These are phyloP conservation scores for Phlogophora meticulosa DNA, from an alignment of 2,888 invertebrate genomes.

Conservation along the genomic window DNA sequence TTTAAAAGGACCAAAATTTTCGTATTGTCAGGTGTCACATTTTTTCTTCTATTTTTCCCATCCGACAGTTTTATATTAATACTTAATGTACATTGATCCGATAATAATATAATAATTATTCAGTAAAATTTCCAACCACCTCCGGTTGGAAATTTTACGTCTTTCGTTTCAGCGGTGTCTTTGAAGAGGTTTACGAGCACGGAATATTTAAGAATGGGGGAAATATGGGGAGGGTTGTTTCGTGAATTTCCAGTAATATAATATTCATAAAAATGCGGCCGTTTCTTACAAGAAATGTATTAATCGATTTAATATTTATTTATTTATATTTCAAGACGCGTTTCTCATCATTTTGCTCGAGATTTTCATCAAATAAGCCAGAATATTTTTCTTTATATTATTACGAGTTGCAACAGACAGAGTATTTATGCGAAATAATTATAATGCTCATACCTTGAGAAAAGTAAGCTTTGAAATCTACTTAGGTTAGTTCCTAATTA, in stretches of 20 bases:
- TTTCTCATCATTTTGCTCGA: neutral
- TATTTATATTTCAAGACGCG: neutral
- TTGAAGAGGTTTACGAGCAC: constrained; percentile 44
- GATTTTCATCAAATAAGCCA: too few species aligned
- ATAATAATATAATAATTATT: constrained; percentile 41
- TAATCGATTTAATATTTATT: constrained; percentile 14
- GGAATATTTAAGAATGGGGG: constrained; percentile 44
- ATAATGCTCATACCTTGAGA: constrained; percentile 8
- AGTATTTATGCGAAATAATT: constrained; percentile 3
- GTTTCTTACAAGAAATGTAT: constrained; percentile 18
- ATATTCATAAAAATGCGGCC: constrained; percentile 26
- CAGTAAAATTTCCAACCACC: too few species aligned
- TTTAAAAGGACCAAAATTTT: too few species aligned
- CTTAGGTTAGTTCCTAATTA: constrained; percentile 54
- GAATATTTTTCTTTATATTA: neutral
- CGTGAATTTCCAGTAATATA: neutral
- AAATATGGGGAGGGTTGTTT: constrained; percentile 12
- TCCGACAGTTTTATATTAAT: neutral
- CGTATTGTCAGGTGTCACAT: too few species aligned
- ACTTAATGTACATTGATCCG: constrained; percentile 15
- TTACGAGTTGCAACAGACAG: neutral
- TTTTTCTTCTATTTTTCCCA: neutral
- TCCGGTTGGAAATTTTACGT: constrained; percentile 6
- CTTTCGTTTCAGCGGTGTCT: constrained; percentile 27
- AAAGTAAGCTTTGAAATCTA: constrained; percentile 26